These are phyloP conservation scores for Centrocercus urophasianus DNA, from an alignment of 2,113 vertebrate species.

Conservation along the genomic window DNA sequence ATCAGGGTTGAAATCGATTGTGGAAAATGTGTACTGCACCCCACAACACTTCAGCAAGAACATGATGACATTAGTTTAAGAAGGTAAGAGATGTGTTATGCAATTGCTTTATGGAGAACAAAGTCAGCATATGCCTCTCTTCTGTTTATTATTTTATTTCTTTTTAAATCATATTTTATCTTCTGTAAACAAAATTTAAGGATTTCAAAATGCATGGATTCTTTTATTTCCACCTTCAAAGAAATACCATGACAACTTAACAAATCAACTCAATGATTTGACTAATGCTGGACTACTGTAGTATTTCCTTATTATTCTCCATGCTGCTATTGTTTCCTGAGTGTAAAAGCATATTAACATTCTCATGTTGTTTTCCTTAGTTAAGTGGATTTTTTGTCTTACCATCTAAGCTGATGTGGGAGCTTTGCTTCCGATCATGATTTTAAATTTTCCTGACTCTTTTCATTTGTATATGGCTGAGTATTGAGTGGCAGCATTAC, in stretches of 20 bases:
- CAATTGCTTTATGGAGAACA: background rate
- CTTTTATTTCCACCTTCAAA: background rate
- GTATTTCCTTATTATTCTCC: background rate
- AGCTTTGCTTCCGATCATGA: background rate
- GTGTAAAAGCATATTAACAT: background rate
- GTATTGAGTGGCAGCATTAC: background rate
- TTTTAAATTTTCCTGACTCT: background rate
- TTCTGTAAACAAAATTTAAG: background rate
- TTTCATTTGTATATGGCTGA: background rate
- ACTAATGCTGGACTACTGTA: background rate
- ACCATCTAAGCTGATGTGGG: background rate
- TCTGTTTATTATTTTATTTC: background rate
- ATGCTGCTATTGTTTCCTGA: background rate
- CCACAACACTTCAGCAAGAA: slow-evolving; percentile 90
- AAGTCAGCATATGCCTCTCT: background rate
- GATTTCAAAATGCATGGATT: background rate
- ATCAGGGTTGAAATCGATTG: slow-evolving; percentile 97
- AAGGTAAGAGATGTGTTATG: slow-evolving; percentile 73
- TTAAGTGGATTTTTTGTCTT: background rate
- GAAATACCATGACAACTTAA: background rate
- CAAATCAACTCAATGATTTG: background rate
- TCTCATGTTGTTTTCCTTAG: background rate
- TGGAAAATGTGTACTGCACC: slow-evolving; percentile 96
- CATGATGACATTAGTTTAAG: slow-evolving; percentile 90
- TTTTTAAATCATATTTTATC: background rate